Conservation (phyloP, 2,113 vertebrate species). For the Varanus salvator region DNA sequence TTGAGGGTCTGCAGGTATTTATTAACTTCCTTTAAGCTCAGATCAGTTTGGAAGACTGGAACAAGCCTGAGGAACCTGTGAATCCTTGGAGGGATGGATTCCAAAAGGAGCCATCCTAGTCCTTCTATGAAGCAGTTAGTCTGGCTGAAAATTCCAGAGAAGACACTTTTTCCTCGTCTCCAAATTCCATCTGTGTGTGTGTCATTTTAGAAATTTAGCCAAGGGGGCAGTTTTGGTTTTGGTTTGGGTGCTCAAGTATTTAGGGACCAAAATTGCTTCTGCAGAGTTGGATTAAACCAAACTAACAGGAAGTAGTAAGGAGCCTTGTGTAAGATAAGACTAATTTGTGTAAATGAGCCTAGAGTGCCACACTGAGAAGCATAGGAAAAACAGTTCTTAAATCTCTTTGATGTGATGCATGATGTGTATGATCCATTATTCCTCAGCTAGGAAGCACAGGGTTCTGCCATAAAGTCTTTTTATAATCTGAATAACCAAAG, state of each 20-base stretch:
- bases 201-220: background rate
- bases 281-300: background rate
- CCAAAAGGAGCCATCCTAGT: no score
- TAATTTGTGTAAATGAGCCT: background rate
- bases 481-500: constrained; percentile 6
- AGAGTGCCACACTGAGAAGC: background rate
- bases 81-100: no score
- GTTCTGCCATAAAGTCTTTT: background rate
- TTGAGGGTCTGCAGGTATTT: no score
- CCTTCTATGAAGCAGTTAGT: background rate
- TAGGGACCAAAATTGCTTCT: background rate
- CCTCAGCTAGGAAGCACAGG: background rate
- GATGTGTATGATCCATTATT: background rate
- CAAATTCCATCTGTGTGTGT: background rate
- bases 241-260: background rate
- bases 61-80: no score
- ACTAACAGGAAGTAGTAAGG: background rate
- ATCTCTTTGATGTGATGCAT: background rate
- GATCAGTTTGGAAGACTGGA: no score
- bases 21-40: no score
- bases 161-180: background rate
- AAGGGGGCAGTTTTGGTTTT: background rate
- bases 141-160: background rate
- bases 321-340: background rate
- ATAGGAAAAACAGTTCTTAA: background rate